Evolutionary conservation across 1,140 invertebrate species (phyloP), one percentile per base, ranked within the genome.

Genomic region (Drosophila bocki): DNA sequence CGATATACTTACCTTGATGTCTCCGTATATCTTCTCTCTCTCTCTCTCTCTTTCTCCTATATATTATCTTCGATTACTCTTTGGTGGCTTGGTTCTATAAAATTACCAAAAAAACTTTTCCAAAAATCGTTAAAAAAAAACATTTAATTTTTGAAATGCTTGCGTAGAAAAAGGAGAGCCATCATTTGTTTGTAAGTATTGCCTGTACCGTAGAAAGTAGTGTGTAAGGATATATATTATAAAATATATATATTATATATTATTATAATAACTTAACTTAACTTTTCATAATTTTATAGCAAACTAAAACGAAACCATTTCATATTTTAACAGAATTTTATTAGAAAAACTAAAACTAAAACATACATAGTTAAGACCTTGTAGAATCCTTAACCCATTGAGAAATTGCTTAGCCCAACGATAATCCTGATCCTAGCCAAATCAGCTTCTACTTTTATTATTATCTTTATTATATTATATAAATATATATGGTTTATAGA

Each of bases 91-190:
- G 87, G 59, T 81, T 75, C 37, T 61, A 32, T 61, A 32, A 75
- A 78, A 50, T 39, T 51, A 35, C 67, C 39, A 47, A 57, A 60
- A 60, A 51, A 39, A 26, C 51, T 8, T 37, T 57, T 47, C 19
- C 32, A 15, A 78, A 57, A 48, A 39, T 33, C 48, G 57, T 70
- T 2, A 22, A 22, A 22, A 45, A 54, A 7, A 33, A 65, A 47
- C 9, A 17, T 13, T n/a, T 48, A n/a, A 17, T 48, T 11, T 53
- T 47, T 26, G 33, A 86, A 72, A 65, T 79, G 81, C 82, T 90
- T 91, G 69, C 72, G 80, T 91, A 92, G 91, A 92, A 76, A 91
- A 91, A 80, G 91, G 90, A 79, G 91, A 92, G 72, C 87, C 91
- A 47, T 82, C 91, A 35, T 92, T 90, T 75, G 75, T 91, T 74